Conservation (phyloP, 2,888 invertebrate species). For the Dryomyza anilis region DNA sequence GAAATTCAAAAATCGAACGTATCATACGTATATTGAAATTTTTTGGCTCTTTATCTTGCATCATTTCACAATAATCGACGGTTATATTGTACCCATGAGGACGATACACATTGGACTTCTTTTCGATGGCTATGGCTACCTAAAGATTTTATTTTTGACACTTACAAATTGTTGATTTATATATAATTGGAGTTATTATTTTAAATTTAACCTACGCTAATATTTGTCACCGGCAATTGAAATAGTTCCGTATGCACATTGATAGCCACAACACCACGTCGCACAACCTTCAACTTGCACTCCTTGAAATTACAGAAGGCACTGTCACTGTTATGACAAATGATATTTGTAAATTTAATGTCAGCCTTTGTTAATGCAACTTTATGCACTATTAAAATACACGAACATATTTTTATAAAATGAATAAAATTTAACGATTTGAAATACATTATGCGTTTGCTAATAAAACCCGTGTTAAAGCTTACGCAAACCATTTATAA, state of each 20-base stretch:
- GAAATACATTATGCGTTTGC: too few species aligned
- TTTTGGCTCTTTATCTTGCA: background rate
- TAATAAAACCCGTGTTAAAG: too few species aligned
- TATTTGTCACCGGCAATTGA: background rate
- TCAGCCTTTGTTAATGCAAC: too few species aligned
- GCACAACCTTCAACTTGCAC: background rate
- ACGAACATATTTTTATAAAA: too few species aligned
- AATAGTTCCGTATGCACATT: background rate
- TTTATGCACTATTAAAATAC: too few species aligned
- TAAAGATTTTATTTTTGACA: background rate
- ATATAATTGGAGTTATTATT: background rate
- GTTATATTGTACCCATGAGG: constrained; percentile 4
- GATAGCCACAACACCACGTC: background rate
- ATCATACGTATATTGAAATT: too few species aligned
- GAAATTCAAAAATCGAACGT: background rate
- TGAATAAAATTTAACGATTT: too few species aligned
- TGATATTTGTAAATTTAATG: background rate
- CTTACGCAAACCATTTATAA: background rate
- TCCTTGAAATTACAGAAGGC: background rate
- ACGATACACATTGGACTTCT: background rate
- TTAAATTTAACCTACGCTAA: background rate
- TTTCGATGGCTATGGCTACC: background rate
- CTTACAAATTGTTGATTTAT: too few species aligned
- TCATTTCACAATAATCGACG: background rate
- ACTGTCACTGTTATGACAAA: background rate